phyloP scores from a whole-genome alignment of 1,140 invertebrate genomes.

The Vanessa tameamea region DNA sequence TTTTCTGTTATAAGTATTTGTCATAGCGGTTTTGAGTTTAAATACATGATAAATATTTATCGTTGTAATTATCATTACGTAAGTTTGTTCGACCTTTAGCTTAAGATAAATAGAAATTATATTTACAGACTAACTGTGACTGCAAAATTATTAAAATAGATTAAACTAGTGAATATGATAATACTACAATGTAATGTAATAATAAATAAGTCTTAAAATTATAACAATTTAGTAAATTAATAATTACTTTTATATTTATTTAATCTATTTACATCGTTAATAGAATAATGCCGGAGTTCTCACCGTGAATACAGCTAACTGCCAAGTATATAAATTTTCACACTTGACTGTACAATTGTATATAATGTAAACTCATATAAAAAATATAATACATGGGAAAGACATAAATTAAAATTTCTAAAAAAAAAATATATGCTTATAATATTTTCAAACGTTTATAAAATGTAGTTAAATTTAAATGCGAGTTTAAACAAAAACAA shows the following conservation, averaged over 20 bases:
- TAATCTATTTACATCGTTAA: too few species aligned
- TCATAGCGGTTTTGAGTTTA: not conserved
- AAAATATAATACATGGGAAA: not conserved
- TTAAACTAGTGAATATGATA: not conserved
- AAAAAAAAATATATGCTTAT: not conserved
- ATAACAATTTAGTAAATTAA: not conserved
- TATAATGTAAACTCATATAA: conserved; percentile 11
- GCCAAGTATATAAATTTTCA: too few species aligned
- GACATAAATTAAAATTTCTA: not conserved
- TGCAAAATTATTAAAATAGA: not conserved
- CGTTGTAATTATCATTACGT: not conserved
- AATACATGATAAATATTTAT: not conserved
- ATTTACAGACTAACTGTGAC: not conserved
- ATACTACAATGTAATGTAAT: too few species aligned
- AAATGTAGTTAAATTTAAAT: not conserved
- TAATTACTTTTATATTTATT: too few species aligned
- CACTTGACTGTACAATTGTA: too few species aligned
- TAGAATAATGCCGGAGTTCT: too few species aligned
- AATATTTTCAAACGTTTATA: not conserved
- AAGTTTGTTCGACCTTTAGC: not conserved
- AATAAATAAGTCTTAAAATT: not conserved
- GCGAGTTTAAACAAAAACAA: not conserved
- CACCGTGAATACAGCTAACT: too few species aligned
- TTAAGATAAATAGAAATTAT: not conserved
- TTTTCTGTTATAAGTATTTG: too few species aligned